These are phyloP conservation scores for Gobiocypris rarus DNA, from an alignment of 2,113 vertebrate species.

Conservation along the genomic window DNA sequence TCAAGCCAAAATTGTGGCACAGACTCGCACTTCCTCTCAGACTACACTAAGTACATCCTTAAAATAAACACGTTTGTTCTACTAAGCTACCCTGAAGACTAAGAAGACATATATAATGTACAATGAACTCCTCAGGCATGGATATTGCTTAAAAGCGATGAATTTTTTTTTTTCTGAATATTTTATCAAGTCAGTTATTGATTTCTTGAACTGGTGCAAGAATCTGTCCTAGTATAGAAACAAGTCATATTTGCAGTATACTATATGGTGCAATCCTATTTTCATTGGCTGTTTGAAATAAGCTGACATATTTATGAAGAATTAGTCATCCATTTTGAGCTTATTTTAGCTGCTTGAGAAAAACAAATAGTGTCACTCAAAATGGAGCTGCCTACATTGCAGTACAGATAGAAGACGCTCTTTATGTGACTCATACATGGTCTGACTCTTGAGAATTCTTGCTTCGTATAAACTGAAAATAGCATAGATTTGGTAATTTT, in stretches of 20 bases:
- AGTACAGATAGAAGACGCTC: not conserved
- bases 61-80: slow-evolving; percentile 18
- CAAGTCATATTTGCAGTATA: not conserved
- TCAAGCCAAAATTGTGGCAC: not conserved
- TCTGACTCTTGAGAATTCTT: not conserved
- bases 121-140: not conserved
- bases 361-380: slow-evolving; percentile 23
- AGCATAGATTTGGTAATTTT: not conserved
- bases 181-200: not conserved
- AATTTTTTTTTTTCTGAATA: not conserved
- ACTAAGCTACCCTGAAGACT: not conserved
- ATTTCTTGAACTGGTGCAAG: not conserved
- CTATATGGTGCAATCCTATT: not conserved
- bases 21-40: not conserved
- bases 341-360: slow-evolving; percentile 13
- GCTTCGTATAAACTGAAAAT: not conserved
- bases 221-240: not conserved
- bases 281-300: not conserved
- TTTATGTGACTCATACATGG: not conserved
- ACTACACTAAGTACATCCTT: slow-evolving; percentile 8
- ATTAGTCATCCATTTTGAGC: slow-evolving; percentile 20
- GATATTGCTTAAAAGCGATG: not conserved
- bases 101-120: not conserved
- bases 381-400: slow-evolving; percentile 13
- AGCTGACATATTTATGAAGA: slow-evolving; percentile 6